Base-by-base conservation (phyloP, 2,888 invertebrate genomes). In the Cerastoderma edule region DNA sequence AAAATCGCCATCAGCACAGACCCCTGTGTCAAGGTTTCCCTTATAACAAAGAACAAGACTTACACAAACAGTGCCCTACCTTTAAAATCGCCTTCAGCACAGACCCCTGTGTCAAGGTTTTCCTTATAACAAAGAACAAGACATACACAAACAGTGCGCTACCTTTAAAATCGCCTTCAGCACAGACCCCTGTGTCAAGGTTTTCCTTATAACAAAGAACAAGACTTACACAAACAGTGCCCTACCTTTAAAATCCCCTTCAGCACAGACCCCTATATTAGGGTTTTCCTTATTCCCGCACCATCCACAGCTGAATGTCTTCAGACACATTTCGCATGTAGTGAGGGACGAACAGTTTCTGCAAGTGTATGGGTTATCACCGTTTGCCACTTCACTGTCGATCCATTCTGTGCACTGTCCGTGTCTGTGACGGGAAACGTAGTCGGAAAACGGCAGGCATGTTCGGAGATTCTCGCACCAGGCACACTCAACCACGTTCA, bases 381-480 rank as follows among this genome's bases (percentile, higher is more conserved):
- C 74, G 65, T 81, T 71, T 54, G 71, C 54, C 19, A 80, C 86
- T 67, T 91, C 90, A 75, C 90, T 91, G 93, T 98, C 98, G 75
- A 97, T 95, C 98, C 98, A 98, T 91, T 97, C 97, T 48, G 97
- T 95, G 89, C 98, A 98, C 89, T 97, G 94, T 0, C 98, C 98
- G 93, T 97, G 98, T 91, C 97, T 97, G 93, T 97, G 98, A 90
- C 97, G 96, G 84, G 97, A 97, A 8, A 97, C 97, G 93, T 98
- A 98, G 0, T 98, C 97, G n/a, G 97, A 96, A 93, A 98, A 98
- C 83, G 97, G 96, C 91, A 98, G 97, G 92, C 98, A 98, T 89
- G 97, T 96, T 81, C 92, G 95, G 0, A 96, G 96, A 30, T 97
- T 96, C 91, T 97, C 97, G 92, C 98, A 98, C 98, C 98, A 98